Base-by-base conservation (phyloP, 2,113 vertebrate species). In the Psammodynastes pulverulentus region DNA sequence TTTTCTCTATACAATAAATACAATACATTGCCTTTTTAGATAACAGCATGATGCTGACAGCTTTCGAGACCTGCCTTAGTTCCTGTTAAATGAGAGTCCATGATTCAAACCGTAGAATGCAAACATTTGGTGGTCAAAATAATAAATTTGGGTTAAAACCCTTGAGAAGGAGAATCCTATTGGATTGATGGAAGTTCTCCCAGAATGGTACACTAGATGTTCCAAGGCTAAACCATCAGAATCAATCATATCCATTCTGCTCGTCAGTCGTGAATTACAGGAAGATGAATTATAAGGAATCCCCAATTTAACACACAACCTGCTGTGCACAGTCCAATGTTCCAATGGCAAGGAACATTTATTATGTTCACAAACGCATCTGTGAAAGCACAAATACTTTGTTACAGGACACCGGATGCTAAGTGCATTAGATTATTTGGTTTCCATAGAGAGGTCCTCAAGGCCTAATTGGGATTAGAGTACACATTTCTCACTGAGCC, bases 341-440 rank as follows among this genome's bases (percentile, higher is more conserved):
- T 13, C 84, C 92, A 52, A 21, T 0, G 0, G 2, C 49, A n/a
- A 5, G 24, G 54, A 24, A 29, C 45, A 88, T 90, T 88, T 46
- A 24, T 90, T 92, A 79, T 58, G 85, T 48, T 67, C 88, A 62
- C 86, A 90, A 93, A 2, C 0, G 34, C 48, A 58, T 89, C 89
- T 88, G 72, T 85, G 0, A 91, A 85, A 87, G 39, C 79, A 15
- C 87, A 39, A 2, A 3, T 49, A 52, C 49, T 91, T 91, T 86
- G 87, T 90, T 92, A 91, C 49, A 49, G 90, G 34, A 87, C 52
- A 53, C 67, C 52, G 85, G 29, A 92, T 92, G 93, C 0, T 1
- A 90, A 90, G 54, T 92, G 9, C 4, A 45, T 93, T 21, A 86
- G 5, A 3, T 39, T 90, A 79, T 5, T 86, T 9, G 92, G 90